Evolutionary conservation across 2,888 invertebrate species (phyloP), one percentile per base, ranked within the genome.

Genomic region (Holacanthella duospinosa): DNA sequence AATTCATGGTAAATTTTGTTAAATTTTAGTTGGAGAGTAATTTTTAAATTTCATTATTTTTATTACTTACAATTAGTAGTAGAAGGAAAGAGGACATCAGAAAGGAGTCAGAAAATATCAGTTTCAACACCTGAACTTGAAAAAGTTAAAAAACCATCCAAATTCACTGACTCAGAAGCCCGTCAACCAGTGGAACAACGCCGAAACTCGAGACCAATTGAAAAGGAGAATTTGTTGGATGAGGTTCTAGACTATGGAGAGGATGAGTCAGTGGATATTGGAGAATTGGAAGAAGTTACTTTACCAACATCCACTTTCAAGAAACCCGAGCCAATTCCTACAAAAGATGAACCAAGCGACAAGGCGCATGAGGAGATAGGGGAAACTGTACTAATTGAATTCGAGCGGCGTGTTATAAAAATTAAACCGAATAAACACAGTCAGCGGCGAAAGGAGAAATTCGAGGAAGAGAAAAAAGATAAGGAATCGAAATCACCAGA

Each of bases 171-270:
- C n/a, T n/a, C n/a, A n/a, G n/a, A n/a, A n/a, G n/a, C n/a, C n/a
- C n/a, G n/a, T n/a, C n/a, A n/a, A n/a, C n/a, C n/a, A n/a, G n/a
- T n/a, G n/a, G n/a, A n/a, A n/a, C n/a, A n/a, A 26, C 59, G 24
- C 9, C 59, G 29, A 16, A 2, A 25, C 16, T 16, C 36, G n/a
- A 43, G 2, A 36, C 4, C 26, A 12, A 26, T 24, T 19, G 60
- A 60, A 24, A 60, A 60, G 53, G 36, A 53, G 19, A 9, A 6
- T 28, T 28, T 53, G 28, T n/a, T 43, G 44, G 72, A 71, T 55
- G 71, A 72, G 59, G 66, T 62, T 59, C 63, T 72, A 36, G 72
- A 72, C 67, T 72, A 70, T 66, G 72, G 69, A 1, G 70, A 72
- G 27, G 72, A 71, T 57, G 71, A 72, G 60, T 65, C 61, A 58